Evolutionary conservation across 2,888 invertebrate genomes (phyloP), one percentile per base, ranked within the genome.

Genomic region (Drosophila picticornis): DNA sequence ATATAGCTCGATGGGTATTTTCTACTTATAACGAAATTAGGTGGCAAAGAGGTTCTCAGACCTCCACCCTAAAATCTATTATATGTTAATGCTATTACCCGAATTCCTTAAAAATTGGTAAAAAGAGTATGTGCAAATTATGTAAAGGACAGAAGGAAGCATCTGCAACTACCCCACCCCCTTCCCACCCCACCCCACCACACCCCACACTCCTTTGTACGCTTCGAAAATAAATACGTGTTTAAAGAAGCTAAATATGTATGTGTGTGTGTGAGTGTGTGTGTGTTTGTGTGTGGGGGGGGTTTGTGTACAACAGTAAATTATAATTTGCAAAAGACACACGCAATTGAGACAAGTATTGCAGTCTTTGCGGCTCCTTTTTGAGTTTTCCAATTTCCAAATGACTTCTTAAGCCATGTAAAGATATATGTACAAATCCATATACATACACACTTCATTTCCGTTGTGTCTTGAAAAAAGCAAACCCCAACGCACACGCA

Each of bases 401-500:
- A 51, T 51, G 11, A 29, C 51, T 29, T 29, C 11, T 51, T 53
- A 22, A 48, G 27, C 7, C 7, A 38, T 19, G 27, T 27, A 46
- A 19, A 25, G 9, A 22, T 27, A 34, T 59, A 34, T 19, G 6
- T 31, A 29, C 9, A 29, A n/a, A 7, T 55, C 36, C 11, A 56
- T 53, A 25, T 55, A 57, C 5, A 43, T 16, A 34, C 9, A 53
- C 4, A 16, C 16, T 31, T 62, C 32, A 38, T n/a, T 13, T 27
- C 4, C 27, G 16, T 46, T 53, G 10, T 53, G 25, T 58, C 22
- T 70, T 29, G 27, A n/a, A 38, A 51, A 55, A 68, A 51, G 51
- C 22, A 57, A 72, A 70, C 38, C 62, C 43, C 71, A 50, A 50
- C 52, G 29, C 38, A 46, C 25, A 38, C 56, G 22, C n/a, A 25